Base-by-base conservation (phyloP, 2,888 invertebrate species). In the Lepidochitona cinerea region DNA sequence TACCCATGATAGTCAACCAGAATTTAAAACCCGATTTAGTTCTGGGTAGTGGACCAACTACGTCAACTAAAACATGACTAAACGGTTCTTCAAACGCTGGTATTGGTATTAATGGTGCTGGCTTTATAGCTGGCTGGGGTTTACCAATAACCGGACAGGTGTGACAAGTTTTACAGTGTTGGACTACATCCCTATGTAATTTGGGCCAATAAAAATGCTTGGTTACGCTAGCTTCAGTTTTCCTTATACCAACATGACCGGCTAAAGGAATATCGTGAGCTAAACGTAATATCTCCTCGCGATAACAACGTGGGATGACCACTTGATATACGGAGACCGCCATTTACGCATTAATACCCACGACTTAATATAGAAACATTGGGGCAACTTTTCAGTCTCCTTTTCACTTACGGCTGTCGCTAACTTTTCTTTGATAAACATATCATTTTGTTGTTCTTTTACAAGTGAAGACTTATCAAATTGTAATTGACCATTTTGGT, bases 21-120 rank as follows among this genome's bases (percentile, higher is more conserved):
- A 53, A 71, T 33, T 53, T 33, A 49, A 67, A 33, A 12, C 71
- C 66, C 33, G 74, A n/a, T n/a, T n/a, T n/a, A n/a, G n/a, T n/a
- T n/a, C n/a, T n/a, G n/a, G n/a, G n/a, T n/a, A n/a, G n/a, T n/a
- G n/a, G n/a, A 35, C 74, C 71, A 41, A 74, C 74, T 35, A 49
- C 59, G 36, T 41, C 35, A 23, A 66, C 12, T 18, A 66, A n/a
- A 18, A 73, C 65, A 12, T 54, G 59, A 29, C 23, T 35, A 52
- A 73, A 73, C 23, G 70, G 73, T 26, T 73, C 65, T 65, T 23
- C 73, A 18, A 73, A 53, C 7, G 59, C 73, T 14, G 73, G 73
- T 26, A 73, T 70, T 2, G 70, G 73, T 23, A 52, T 9, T 7
- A 70, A 35, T 6, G 73, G 70, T 12, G 70, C 73, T 29, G 26